Evolutionary conservation across 1,140 invertebrate species (phyloP).

Genomic region (Heliconius hewitsoni): DNA sequence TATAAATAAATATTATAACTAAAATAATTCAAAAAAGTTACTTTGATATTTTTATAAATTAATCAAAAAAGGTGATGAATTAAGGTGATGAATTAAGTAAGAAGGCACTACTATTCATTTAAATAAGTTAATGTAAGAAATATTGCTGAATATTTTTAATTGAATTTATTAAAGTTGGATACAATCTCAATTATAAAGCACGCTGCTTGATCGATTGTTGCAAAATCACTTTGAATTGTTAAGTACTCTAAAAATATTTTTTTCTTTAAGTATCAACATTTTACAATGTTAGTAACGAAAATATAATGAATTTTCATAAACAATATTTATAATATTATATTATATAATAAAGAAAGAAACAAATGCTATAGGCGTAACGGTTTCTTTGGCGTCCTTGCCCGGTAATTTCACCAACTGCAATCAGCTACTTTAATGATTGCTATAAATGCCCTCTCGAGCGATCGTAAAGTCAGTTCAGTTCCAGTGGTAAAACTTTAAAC

Average conservation of each 20-base stretch:
- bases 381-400: conserved; percentile 69
- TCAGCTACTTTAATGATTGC: conserved; percentile 70
- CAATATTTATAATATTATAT: conserved; percentile 17
- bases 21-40: too few relatives aligned
- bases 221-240: neutral
- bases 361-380: conserved; percentile 65
- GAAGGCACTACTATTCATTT: too few relatives aligned
- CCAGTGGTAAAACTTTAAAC: conserved; percentile 64
- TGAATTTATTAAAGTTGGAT: too few relatives aligned
- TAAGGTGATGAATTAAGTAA: too few relatives aligned
- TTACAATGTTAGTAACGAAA: neutral
- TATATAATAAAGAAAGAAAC: conserved; percentile 56
- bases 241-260: neutral
- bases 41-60: too few relatives aligned
- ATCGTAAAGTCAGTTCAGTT: conserved; percentile 59
- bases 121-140: too few relatives aligned
- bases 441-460: conserved; percentile 69
- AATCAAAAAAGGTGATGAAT: too few relatives aligned
- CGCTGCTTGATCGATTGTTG: neutral
- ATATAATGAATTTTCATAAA: neutral
- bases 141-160: too few relatives aligned
- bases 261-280: conserved; percentile 6
- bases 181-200: too few relatives aligned
- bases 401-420: conserved; percentile 74
- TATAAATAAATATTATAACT: too few relatives aligned